Evolutionary conservation across 2,113 vertebrate species (phyloP), one percentile per base, ranked within the genome.

Genomic region (Rousettus leschenaultii): DNA sequence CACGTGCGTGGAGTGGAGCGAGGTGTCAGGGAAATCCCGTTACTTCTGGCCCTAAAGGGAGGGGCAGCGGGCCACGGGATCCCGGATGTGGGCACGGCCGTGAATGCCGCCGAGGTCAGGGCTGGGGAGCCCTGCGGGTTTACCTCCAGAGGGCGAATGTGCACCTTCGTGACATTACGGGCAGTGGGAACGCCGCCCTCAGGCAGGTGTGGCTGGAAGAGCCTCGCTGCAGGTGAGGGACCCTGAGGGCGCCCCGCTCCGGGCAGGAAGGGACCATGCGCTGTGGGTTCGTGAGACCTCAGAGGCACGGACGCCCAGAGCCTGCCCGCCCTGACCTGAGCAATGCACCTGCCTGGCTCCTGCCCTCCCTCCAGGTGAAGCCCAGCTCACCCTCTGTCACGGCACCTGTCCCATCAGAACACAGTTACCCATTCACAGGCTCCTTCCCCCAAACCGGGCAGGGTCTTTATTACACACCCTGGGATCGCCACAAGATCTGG

Each of bases 381-480:
- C 63, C 21, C 5, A 6, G 51, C 40, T 82, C n/a, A 16, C 65
- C 5, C 6, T 79, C 74, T 66, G 61, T 78, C 13, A 24, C 15
- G 51, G 33, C 40, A 40, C 57, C 40, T 63, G 63, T 91, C 63
- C 24, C 30, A 2, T 71, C 82, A 30, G 73, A 70, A 48, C 30
- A 57, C 19, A 5, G 3, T 35, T 43, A 33, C n/a, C 59, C 77
- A 21, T 70, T 33, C 26, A 28, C 53, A 26, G 21, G 53, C n/a
- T 5, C 51, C n/a, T 16, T 35, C 35, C 6, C 15, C 11, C 1
- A 6, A 6, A 6, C 22, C 6, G 11, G 43, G 43, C 1, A 1
- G 30, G 33, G 33, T 57, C 33, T 51, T 28, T 75, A 15, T 55
- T 14, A 14, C 35, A 61, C 4, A 22, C 15, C 33, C 43, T 30